Evolutionary conservation across 2,797 vertebrate genomes (phyloP).

Genomic region (Epinephelus malabaricus): DNA sequence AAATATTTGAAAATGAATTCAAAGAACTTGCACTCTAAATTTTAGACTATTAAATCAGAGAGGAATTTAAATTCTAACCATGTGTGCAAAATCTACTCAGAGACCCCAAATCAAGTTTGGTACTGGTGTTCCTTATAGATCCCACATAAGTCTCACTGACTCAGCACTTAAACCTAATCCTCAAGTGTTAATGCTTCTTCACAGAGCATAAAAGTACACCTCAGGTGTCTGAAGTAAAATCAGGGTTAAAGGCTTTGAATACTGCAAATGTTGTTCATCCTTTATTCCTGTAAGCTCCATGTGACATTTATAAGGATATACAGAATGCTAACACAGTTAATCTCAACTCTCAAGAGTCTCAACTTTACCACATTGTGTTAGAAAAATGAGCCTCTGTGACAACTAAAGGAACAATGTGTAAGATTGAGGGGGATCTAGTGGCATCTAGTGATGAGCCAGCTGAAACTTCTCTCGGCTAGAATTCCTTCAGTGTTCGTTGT

Average conservation of each 20-base stretch:
- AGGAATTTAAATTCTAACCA: constrained; percentile 40
- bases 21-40: constrained; percentile 15
- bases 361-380: not conserved
- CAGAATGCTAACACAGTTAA: not conserved
- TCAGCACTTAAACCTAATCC: constrained; percentile 38
- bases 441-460: too few species aligned
- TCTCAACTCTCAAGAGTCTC: not conserved
- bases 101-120: constrained; percentile 34
- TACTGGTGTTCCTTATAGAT: constrained; percentile 35
- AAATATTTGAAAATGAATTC: constrained; percentile 31
- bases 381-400: not conserved
- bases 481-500: too few species aligned
- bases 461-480: too few species aligned
- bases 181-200: constrained; percentile 24
- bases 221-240: constrained; percentile 43
- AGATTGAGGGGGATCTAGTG: too few species aligned
- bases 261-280: constrained; percentile 33
- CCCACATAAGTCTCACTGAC: constrained; percentile 38
- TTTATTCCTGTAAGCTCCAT: constrained; percentile 13
- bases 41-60: constrained; percentile 36
- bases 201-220: constrained; percentile 21
- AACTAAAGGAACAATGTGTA: not conserved
- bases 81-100: constrained; percentile 25
- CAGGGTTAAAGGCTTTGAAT: constrained; percentile 35
- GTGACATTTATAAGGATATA: constrained; percentile 15